phyloP scores from a whole-genome alignment of 2,113 vertebrate species.

The Cnemophilus loriae region DNA sequence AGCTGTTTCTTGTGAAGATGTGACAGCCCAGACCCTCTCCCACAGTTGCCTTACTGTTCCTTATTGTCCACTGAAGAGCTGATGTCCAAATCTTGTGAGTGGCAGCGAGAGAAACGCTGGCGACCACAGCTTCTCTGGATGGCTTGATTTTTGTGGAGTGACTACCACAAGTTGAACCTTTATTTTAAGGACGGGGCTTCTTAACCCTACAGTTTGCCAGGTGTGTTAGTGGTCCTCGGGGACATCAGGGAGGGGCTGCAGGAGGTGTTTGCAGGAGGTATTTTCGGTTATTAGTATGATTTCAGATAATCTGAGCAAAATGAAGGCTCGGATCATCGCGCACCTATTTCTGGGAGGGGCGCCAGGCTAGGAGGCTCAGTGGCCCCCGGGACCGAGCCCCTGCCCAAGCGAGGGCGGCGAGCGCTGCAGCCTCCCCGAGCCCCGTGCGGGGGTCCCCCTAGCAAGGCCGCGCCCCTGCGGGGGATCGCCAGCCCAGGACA shows the following conservation, averaged over 20 bases:
- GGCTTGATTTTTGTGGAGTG: not conserved
- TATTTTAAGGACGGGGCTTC: not conserved
- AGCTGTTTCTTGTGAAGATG: not conserved
- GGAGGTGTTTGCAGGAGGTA: not conserved
- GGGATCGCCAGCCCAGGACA: not conserved
- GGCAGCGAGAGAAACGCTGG: rapidly evolving
- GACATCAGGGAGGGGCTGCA: not conserved
- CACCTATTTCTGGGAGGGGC: not conserved
- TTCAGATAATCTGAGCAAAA: not conserved
- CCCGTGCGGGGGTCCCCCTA: not conserved
- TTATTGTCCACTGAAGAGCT: not conserved
- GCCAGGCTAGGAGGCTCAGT: not conserved
- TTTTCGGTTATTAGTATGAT: not conserved
- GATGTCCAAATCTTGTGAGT: not conserved
- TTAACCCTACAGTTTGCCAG: not conserved
- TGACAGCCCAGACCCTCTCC: not conserved
- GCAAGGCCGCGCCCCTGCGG: not conserved
- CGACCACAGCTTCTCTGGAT: not conserved
- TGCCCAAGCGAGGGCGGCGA: not conserved
- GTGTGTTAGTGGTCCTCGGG: not conserved
- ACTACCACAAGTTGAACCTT: not conserved
- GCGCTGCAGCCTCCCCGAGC: not conserved
- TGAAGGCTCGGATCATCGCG: not conserved
- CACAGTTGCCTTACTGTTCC: not conserved
- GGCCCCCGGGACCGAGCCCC: not conserved